These are phyloP conservation scores for Ormyrus labotus DNA, from an alignment of 2,888 invertebrate genomes.

Conservation along the genomic window DNA sequence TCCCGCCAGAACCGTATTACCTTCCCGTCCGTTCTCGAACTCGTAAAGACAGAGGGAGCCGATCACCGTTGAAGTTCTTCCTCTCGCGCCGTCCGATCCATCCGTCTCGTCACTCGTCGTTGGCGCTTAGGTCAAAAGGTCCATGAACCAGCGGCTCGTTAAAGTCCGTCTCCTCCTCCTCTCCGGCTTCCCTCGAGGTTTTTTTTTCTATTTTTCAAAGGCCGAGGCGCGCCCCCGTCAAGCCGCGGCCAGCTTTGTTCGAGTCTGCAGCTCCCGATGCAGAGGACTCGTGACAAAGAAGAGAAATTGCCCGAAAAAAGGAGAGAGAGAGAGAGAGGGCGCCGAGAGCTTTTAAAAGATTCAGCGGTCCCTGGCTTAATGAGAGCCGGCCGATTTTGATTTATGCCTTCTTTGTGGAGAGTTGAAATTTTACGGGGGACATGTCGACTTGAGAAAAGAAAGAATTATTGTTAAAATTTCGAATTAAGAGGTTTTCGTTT, in stretches of 20 bases:
- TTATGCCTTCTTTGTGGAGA: not conserved
- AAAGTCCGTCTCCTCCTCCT: not conserved
- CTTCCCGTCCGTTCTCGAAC: too few relatives aligned
- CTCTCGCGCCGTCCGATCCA: too few relatives aligned
- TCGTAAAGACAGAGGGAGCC: too few relatives aligned
- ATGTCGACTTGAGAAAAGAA: too few relatives aligned
- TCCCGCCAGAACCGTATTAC: too few relatives aligned
- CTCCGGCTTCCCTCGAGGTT: slow-evolving; percentile 12
- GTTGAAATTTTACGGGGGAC: not conserved
- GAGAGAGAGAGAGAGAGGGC: not conserved
- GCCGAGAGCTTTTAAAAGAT: slow-evolving; percentile 21
- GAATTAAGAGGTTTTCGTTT: too few relatives aligned
- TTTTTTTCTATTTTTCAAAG: slow-evolving; percentile 28
- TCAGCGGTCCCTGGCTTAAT: slow-evolving; percentile 18
- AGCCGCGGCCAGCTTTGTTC: slow-evolving; percentile 26
- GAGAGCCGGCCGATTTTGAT: slow-evolving; percentile 2
- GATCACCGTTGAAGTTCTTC: too few relatives aligned
- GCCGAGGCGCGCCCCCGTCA: not conserved
- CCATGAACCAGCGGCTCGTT: slow-evolving; percentile 10
- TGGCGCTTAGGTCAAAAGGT: too few relatives aligned
- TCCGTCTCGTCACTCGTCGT: too few relatives aligned
- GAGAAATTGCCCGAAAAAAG: slow-evolving; percentile 28
- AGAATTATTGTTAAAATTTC: too few relatives aligned
- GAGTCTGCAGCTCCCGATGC: not conserved
- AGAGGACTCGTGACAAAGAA: slow-evolving; percentile 8